Conservation (phyloP, 2,888 invertebrate genomes). For the Yponomeuta cagnagella region DNA sequence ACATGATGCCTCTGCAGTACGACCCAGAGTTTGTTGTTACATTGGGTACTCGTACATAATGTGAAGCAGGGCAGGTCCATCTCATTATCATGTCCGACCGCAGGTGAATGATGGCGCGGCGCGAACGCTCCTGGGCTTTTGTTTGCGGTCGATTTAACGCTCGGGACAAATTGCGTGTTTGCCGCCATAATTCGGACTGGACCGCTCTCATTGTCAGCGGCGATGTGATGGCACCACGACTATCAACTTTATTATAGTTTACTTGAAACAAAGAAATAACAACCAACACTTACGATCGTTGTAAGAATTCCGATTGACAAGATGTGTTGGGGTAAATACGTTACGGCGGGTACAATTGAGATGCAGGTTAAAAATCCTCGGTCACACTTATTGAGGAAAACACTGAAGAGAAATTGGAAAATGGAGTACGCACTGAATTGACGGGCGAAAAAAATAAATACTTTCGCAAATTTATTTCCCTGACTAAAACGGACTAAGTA, state of each 20-base stretch:
- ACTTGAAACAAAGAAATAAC: not conserved
- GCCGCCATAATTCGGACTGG: constrained; percentile 59
- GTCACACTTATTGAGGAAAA: not conserved
- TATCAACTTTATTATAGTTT: not conserved
- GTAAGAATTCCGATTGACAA: not conserved
- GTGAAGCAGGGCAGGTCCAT: constrained; percentile 46
- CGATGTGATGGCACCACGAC: not conserved
- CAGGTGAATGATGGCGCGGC: constrained; percentile 71
- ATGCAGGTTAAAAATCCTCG: not conserved
- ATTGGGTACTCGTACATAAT: not conserved
- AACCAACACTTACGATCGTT: not conserved
- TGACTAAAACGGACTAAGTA: constrained; percentile 63
- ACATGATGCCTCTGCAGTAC: not conserved
- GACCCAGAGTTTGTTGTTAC: not conserved
- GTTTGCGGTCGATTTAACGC: constrained; percentile 75
- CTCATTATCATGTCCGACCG: constrained; percentile 73
- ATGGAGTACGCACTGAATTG: not conserved
- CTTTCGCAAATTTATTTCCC: constrained; percentile 46
- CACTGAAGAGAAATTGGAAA: not conserved
- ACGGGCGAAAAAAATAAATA: not conserved
- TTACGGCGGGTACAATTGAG: not conserved
- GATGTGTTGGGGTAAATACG: no score
- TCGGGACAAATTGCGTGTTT: constrained; percentile 73
- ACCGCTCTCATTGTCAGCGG: constrained; percentile 6
- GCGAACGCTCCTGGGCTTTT: constrained; percentile 57